Conservation (phyloP, 2,888 invertebrate species). For the Habrosyne pyritoides region DNA sequence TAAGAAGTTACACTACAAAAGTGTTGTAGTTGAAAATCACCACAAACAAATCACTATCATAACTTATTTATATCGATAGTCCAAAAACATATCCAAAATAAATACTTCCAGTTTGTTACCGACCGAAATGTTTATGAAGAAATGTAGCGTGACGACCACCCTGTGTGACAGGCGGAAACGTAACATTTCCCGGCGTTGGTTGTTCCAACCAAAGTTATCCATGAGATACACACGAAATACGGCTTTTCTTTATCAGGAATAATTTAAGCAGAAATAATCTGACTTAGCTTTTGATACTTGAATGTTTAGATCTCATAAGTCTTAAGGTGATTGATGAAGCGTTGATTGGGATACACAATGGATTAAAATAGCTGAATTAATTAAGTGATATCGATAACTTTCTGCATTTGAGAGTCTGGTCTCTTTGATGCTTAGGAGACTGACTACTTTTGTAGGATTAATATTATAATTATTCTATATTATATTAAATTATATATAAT, state of each 20-base stretch:
- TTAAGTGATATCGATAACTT: too few species aligned
- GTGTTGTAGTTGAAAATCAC: too few species aligned
- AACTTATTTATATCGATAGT: neutral
- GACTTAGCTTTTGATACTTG: neutral
- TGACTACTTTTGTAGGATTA: too few species aligned
- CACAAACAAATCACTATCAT: neutral
- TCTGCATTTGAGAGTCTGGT: too few species aligned
- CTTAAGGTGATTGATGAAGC: too few species aligned
- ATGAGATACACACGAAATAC: slow-evolving; percentile 8
- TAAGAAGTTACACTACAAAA: too few species aligned
- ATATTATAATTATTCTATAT: too few species aligned
- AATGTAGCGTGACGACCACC: slow-evolving; percentile 39
- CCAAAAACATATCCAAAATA: neutral
- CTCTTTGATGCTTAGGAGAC: too few species aligned
- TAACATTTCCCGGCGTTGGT: slow-evolving; percentile 39
- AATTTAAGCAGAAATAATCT: neutral
- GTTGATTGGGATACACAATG: too few species aligned
- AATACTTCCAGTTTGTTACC: slow-evolving; percentile 5
- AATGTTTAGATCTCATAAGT: too few species aligned
- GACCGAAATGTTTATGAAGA: slow-evolving; percentile 3
- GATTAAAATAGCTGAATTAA: too few species aligned
- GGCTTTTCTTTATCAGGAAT: neutral
- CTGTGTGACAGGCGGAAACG: slow-evolving; percentile 36
- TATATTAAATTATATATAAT: too few species aligned
- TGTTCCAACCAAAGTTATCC: slow-evolving; percentile 18